These are phyloP conservation scores for Chloromyia formosa DNA, from an alignment of 2,888 invertebrate species.

Conservation along the genomic window DNA sequence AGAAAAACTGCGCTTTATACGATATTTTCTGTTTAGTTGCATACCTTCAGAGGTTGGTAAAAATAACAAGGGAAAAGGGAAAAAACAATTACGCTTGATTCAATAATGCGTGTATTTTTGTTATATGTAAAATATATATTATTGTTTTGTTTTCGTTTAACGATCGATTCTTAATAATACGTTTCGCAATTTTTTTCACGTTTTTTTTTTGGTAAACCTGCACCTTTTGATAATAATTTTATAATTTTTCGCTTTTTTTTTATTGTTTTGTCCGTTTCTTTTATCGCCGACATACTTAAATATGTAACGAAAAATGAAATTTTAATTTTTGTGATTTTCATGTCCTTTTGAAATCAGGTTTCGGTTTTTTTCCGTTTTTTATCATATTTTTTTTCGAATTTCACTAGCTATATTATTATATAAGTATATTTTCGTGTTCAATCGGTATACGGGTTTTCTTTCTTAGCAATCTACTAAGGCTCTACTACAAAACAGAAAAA, in stretches of 20 bases:
- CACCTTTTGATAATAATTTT: slow-evolving; percentile 49
- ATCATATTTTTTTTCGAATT: slow-evolving; percentile 8
- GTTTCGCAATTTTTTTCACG: not conserved
- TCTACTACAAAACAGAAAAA: too few relatives aligned
- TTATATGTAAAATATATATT: not conserved
- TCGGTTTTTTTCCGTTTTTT: not conserved
- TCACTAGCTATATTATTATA: slow-evolving; percentile 16
- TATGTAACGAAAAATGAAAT: too few relatives aligned
- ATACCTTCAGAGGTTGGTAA: too few relatives aligned
- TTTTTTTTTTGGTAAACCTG: slow-evolving; percentile 49
- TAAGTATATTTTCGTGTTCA: not conserved
- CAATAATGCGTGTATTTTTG: not conserved
- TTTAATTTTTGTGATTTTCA: too few relatives aligned
- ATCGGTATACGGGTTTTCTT: slow-evolving; percentile 16
- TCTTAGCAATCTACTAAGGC: not conserved
- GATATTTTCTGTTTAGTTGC: too few relatives aligned
- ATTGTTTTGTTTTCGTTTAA: slow-evolving; percentile 21
- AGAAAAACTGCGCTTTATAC: too few relatives aligned
- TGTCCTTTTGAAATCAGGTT: too few relatives aligned
- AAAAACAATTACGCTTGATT: too few relatives aligned
- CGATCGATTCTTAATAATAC: slow-evolving; percentile 32
- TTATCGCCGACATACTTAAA: not conserved
- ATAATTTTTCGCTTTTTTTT: too few relatives aligned
- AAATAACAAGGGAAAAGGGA: too few relatives aligned
- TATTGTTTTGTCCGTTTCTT: too few relatives aligned